Evolutionary conservation across 2,113 vertebrate species (phyloP).

Genomic region (Cryptoleucopteryx plumbea): DNA sequence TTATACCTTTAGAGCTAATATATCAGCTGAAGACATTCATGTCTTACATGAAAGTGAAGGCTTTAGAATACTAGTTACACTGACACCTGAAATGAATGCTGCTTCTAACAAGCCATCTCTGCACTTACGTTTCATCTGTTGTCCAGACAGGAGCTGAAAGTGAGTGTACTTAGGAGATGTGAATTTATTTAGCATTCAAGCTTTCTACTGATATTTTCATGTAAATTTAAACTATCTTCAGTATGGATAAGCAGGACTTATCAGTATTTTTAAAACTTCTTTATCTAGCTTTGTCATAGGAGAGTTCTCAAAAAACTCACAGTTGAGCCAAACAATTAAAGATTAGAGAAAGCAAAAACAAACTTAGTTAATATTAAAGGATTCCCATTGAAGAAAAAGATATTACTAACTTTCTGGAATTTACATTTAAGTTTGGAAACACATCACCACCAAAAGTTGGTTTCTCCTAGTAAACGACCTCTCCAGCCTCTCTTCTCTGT

Average conservation of each 20-base stretch:
- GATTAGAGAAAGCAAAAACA: neutral
- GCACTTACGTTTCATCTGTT: neutral
- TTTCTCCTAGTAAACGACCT: neutral
- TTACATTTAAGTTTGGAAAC: neutral
- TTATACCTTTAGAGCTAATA: neutral
- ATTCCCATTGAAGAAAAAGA: neutral
- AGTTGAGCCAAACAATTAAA: neutral
- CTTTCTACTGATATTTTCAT: neutral
- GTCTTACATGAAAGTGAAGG: neutral
- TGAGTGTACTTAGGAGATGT: neutral
- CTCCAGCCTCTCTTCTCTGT: neutral
- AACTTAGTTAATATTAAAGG: neutral
- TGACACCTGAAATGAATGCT: neutral
- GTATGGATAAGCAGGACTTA: neutral
- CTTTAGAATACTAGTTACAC: neutral
- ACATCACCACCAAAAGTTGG: rapidly evolving
- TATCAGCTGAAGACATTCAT: neutral
- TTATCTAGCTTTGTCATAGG: neutral
- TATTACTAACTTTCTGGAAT: neutral
- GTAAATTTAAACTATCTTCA: neutral
- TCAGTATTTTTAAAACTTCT: neutral
- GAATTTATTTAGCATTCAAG: neutral
- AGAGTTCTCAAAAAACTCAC: neutral
- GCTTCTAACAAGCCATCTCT: neutral
- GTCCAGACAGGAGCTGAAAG: neutral